Conservation (phyloP, 2,888 invertebrate genomes). For the Apodemia hepburni region DNA sequence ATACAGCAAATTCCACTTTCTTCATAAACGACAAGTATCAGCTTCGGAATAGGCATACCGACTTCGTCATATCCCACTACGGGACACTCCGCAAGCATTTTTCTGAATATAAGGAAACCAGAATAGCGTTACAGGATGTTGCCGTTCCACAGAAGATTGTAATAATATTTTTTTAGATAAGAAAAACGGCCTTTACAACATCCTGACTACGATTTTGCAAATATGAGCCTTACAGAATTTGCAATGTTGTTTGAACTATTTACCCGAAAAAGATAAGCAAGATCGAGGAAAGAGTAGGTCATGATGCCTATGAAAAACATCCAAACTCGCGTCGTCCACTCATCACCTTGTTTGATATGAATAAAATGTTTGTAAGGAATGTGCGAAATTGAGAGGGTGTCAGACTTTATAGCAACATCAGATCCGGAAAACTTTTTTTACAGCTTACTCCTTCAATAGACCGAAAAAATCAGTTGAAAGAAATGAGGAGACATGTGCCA, state of each 20-base stretch:
- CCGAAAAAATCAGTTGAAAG: conserved; percentile 24
- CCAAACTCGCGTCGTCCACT: conserved; percentile 21
- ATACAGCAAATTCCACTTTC: conserved; percentile 30
- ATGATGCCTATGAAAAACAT: conserved; percentile 26
- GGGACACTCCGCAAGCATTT: conserved; percentile 25
- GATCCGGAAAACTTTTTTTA: conserved; percentile 40
- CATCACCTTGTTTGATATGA: conserved; percentile 22
- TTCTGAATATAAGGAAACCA: conserved; percentile 31
- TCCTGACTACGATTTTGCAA: conserved; percentile 33
- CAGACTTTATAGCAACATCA: conserved; percentile 35
- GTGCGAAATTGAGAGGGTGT: conserved; percentile 28
- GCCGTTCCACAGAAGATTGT: conserved; percentile 31
- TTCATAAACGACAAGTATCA: conserved; percentile 39
- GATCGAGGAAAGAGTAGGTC: conserved; percentile 30
- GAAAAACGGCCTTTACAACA: conserved; percentile 24
- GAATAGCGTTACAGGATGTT: conserved; percentile 37
- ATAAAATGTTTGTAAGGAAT: conserved; percentile 25
- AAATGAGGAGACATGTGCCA: conserved; percentile 21
- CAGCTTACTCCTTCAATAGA: conserved; percentile 38
- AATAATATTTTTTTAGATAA: conserved; percentile 34
- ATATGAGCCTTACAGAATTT: conserved; percentile 19
- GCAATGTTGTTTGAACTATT: conserved; percentile 33
- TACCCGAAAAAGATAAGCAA: conserved; percentile 22
- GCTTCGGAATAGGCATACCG: conserved; percentile 37
- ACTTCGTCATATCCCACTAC: conserved; percentile 28